phyloP scores from a whole-genome alignment of 2,797 vertebrate genomes.

The Typhlichthys eigenmanni region DNA sequence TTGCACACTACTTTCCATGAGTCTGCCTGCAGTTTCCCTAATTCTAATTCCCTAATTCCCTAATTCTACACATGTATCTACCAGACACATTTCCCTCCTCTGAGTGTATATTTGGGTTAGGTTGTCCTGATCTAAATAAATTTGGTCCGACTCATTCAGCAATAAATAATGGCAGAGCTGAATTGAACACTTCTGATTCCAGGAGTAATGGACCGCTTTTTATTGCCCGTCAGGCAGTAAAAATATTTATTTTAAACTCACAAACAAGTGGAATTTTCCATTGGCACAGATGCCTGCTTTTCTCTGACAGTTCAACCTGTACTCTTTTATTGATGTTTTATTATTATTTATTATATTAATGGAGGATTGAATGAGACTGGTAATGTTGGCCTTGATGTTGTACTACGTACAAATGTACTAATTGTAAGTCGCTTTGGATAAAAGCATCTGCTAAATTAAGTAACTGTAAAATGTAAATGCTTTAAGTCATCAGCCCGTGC shows the following conservation, averaged over 20 bases:
- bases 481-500: too few relatives aligned
- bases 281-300: constrained; percentile 42
- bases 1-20: neutral
- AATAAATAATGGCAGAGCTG: constrained; percentile 46
- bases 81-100: constrained; percentile 5
- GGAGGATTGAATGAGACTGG: too few relatives aligned
- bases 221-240: constrained; percentile 61
- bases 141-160: constrained; percentile 33
- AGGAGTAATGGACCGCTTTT: constrained; percentile 70
- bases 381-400: too few relatives aligned
- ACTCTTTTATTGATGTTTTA: constrained; percentile 22
- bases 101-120: constrained; percentile 19
- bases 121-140: constrained; percentile 14
- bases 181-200: constrained; percentile 61
- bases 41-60: too few relatives aligned
- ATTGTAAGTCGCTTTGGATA: too few relatives aligned
- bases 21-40: neutral
- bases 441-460: neutral
- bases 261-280: constrained; percentile 75
- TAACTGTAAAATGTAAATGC: neutral
- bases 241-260: constrained; percentile 74
- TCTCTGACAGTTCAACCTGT: constrained; percentile 19
- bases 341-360: constrained; percentile 18
- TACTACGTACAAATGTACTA: neutral
- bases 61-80: neutral